Conservation (phyloP, 1,140 invertebrate species). For the Aphelenchoides avenae region DNA sequence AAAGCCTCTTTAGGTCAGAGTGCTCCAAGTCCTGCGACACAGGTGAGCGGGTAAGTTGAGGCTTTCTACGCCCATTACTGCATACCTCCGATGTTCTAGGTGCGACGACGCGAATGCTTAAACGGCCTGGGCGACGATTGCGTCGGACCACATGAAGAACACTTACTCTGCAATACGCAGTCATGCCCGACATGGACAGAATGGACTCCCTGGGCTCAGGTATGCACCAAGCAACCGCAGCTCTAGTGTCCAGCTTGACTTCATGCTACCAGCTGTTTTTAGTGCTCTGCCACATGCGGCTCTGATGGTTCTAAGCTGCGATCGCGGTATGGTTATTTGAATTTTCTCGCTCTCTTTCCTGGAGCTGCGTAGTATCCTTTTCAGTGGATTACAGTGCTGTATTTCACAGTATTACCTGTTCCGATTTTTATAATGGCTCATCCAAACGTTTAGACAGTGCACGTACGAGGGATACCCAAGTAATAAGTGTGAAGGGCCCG, state of each 20-base stretch:
- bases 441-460: slow-evolving; percentile 26
- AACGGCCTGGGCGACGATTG: slow-evolving; percentile 28
- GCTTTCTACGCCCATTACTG: not conserved
- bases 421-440: too few relatives aligned
- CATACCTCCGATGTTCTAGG: slow-evolving; percentile 7
- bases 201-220: slow-evolving; percentile 14
- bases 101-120: slow-evolving; percentile 25
- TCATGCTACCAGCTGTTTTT: slow-evolving; percentile 8
- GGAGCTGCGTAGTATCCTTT: not conserved
- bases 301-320: slow-evolving; percentile 21
- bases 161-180: slow-evolving; percentile 26
- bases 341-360: not conserved
- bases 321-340: slow-evolving; percentile 6
- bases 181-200: slow-evolving; percentile 24
- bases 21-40: slow-evolving; percentile 28
- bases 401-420: slow-evolving; percentile 7
- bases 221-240: not conserved
- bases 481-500: slow-evolving; percentile 21
- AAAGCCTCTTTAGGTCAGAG: too few relatives aligned
- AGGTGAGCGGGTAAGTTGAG: slow-evolving; percentile 29
- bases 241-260: not conserved
- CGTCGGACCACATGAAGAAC: slow-evolving; percentile 21
- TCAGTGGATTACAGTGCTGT: not conserved
- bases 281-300: slow-evolving; percentile 17
- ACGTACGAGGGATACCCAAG: slow-evolving; percentile 28